Evolutionary conservation across 30 jellyfish, hydroid and myxozoan species (phyloP).

Genomic region (Aurelia coerulea): DNA sequence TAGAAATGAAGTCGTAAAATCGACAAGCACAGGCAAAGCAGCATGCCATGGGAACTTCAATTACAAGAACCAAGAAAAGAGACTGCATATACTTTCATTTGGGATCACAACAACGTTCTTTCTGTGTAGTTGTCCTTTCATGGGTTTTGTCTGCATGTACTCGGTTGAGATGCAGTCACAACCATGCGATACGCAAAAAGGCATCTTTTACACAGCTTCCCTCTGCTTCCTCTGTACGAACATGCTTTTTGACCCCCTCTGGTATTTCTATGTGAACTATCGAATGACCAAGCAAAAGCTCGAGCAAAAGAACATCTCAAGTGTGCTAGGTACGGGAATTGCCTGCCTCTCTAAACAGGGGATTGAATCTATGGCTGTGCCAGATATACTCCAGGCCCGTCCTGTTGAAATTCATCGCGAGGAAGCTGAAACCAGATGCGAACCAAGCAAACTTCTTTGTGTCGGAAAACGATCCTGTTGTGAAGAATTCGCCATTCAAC

Average conservation of each 20-base stretch:
- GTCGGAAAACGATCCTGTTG: too few relatives aligned
- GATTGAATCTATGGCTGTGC: too few relatives aligned
- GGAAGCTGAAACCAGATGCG: too few relatives aligned
- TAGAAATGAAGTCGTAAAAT: not conserved
- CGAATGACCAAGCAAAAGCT: constrained; percentile 2
- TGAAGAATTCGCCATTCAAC: too few relatives aligned
- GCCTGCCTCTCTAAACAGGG: too few relatives aligned
- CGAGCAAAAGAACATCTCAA: too few relatives aligned
- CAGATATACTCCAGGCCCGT: too few relatives aligned
- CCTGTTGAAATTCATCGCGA: too few relatives aligned
- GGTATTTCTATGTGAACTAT: constrained; percentile 15
- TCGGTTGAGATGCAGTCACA: constrained; percentile 23
- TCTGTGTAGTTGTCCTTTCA: constrained; percentile 14
- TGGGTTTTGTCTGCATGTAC: constrained; percentile 29
- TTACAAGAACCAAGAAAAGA: constrained; percentile 9
- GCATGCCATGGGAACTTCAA: too few relatives aligned
- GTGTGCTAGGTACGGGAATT: too few relatives aligned
- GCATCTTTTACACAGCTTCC: constrained; percentile 43
- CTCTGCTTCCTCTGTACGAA: constrained; percentile 31
- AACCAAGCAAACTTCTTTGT: too few relatives aligned
- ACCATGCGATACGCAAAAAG: constrained; percentile 16
- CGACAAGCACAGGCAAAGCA: not conserved
- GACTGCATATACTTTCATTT: constrained; percentile 6
- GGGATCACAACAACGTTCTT: constrained; percentile 26
- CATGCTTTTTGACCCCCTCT: constrained; percentile 45